phyloP scores from a whole-genome alignment of 2,113 vertebrate species.

The Zosterops pallidus region DNA sequence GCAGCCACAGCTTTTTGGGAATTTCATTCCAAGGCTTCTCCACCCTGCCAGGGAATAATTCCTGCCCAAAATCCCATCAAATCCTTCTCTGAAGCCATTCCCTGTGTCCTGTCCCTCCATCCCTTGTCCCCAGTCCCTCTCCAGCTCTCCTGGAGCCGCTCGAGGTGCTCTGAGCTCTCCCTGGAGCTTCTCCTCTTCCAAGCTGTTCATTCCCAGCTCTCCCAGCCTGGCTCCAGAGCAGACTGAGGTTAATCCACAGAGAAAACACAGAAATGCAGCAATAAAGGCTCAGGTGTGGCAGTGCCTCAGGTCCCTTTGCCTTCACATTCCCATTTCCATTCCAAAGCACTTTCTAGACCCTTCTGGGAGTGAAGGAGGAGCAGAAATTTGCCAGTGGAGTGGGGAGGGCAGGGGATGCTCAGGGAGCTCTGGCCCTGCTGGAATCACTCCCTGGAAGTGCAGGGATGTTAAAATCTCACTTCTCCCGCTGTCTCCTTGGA shows the following conservation, averaged over 20 bases:
- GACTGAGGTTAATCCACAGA: not conserved
- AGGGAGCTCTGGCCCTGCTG: not conserved
- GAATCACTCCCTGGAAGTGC: not conserved
- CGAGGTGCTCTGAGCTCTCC: not conserved
- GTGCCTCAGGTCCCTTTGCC: not conserved
- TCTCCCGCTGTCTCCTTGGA: not conserved
- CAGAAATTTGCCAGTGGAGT: not conserved
- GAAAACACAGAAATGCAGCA: not conserved
- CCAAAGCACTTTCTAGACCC: not conserved
- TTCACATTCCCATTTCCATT: not conserved
- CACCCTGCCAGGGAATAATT: not conserved
- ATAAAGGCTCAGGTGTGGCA: not conserved
- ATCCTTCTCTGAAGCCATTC: not conserved
- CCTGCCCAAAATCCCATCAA: not conserved
- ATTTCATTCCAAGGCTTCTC: rapidly evolving
- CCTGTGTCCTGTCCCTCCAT: rapidly evolving
- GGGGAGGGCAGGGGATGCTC: not conserved
- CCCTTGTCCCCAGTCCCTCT: not conserved
- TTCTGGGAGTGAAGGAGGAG: not conserved
- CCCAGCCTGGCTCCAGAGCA: not conserved
- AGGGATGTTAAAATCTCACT: not conserved
- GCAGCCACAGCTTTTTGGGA: not conserved
- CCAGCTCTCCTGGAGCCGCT: not conserved
- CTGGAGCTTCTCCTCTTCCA: not conserved
- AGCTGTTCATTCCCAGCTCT: not conserved